Base-by-base conservation (phyloP, 2,797 vertebrate species). In the Enteromius radiatus region DNA sequence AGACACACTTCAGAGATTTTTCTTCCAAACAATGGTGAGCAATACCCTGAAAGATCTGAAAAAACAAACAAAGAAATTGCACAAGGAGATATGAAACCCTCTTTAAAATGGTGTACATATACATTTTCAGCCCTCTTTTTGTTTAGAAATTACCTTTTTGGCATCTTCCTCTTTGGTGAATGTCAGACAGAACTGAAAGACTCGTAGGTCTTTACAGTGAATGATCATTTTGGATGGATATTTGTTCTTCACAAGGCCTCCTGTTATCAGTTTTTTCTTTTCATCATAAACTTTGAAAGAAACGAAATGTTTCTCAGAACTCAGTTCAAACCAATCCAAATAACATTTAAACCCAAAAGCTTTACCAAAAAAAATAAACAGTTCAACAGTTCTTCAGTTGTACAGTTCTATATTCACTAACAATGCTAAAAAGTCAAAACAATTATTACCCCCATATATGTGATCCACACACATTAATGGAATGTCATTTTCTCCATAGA, bases 151-250 rank as follows among this genome's bases (percentile, higher is more conserved):
- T 45, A 97, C 96, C 93, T 93, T 94, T 92, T 94, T 96, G 80
- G 96, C 94, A 89, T 96, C 96, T 89, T 97, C 96, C 90, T 96
- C 96, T 88, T 96, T 96, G 49, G 95, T 94, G 87, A 92, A 97
- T 83, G 94, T 92, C 89, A 97, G 88, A 74, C 94, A 94, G 88
- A 97, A 97, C 80, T 95, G 90, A 91, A 97, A 96, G 38, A 97
- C 95, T 41, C 96, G 93, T 70, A 97, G 94, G 84, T 97, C 96
- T 92, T 96, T 97, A 88, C 96, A 96, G 86, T 96, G 95, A 88
- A 97, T 93, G 81, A 96, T 93, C 49, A 97, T 92, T 59, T 93
- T 96, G 47, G 96, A 96, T 0, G 96, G 96, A 59, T 94, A 94
- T 89, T 95, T 97, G 86, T 89, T 92, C 91, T 92, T 95, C 73